These are phyloP conservation scores for Apodemus sylvaticus DNA, from an alignment of 2,113 vertebrate species.

Conservation along the genomic window DNA sequence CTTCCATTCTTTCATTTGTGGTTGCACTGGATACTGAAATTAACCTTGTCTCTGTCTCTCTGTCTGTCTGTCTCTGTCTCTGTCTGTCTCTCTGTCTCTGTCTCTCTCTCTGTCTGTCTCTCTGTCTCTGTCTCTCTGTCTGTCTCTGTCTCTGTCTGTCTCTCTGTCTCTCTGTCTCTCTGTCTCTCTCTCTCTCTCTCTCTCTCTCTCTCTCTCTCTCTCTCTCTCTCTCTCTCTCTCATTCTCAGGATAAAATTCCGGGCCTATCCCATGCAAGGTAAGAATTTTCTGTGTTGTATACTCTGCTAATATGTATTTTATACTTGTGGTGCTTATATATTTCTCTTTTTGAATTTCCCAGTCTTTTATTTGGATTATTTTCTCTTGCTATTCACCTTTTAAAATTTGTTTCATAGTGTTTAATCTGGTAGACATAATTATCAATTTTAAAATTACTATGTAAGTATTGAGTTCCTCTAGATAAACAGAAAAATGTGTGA, in stretches of 20 bases:
- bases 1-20: not conserved
- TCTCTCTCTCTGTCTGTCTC: not conserved
- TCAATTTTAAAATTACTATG: not conserved
- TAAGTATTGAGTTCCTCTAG: not conserved
- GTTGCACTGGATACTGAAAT: not conserved
- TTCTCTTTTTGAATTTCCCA: too few relatives aligned
- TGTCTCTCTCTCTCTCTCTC: not conserved
- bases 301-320: not conserved
- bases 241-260: too few relatives aligned
- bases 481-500: not conserved
- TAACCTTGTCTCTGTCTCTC: not conserved
- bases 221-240: not conserved
- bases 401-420: not conserved
- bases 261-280: not conserved
- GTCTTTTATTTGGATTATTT: not conserved
- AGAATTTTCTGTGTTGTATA: too few relatives aligned
- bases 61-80: not conserved
- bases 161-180: too few relatives aligned
- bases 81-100: not conserved
- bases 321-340: not conserved
- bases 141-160: not conserved
- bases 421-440: not conserved
- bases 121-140: not conserved
- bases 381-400: not conserved
- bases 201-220: not conserved